Conservation (phyloP, 2,113 vertebrate species). For the Hylia prasina region DNA sequence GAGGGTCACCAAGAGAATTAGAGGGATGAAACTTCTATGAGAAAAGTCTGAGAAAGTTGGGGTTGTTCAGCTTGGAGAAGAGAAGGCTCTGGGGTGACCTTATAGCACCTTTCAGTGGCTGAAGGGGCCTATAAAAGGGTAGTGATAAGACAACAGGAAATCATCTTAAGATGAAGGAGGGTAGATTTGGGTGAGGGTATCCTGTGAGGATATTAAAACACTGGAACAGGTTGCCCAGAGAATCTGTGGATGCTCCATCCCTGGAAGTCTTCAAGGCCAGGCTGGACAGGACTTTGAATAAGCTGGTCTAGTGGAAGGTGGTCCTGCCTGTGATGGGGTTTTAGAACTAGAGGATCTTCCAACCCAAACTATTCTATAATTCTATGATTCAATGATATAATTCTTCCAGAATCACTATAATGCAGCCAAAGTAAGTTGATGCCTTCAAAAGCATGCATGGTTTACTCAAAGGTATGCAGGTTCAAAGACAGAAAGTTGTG, state of each 20-base stretch:
- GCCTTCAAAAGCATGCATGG: neutral
- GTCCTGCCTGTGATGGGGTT: rapidly evolving
- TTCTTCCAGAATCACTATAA: neutral
- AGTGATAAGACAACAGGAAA: neutral
- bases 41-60: neutral
- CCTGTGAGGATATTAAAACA: neutral
- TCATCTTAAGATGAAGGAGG: neutral
- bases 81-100: neutral
- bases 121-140: no score
- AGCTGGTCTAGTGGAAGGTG: neutral
- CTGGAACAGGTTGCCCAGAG: neutral
- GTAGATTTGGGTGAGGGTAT: neutral
- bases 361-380: neutral
- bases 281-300: neutral
- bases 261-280: neutral
- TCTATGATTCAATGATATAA: neutral
- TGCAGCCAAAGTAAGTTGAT: neutral
- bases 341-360: neutral
- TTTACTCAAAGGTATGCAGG: neutral
- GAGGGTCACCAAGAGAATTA: neutral
- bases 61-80: neutral
- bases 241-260: neutral
- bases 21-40: neutral
- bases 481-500: neutral
- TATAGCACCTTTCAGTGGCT: neutral